Evolutionary conservation across 1,140 invertebrate genomes (phyloP), one percentile per base, ranked within the genome.

Genomic region (Gryon sp.): DNA sequence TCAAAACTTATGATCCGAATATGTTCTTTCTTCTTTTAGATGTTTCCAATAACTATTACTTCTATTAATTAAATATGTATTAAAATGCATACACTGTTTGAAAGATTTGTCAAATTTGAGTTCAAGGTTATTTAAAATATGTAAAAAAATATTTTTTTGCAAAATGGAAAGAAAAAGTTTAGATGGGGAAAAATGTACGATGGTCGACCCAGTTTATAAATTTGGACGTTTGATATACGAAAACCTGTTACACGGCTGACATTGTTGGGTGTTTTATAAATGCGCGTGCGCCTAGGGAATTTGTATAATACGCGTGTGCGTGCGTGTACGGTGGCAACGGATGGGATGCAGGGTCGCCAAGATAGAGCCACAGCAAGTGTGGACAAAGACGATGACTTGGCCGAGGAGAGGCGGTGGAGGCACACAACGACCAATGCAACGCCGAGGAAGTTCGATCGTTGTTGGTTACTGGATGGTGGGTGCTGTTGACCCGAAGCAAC

Each of bases 401-500:
- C n/a, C n/a, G n/a, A n/a, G n/a, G n/a, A n/a, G n/a, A n/a, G n/a
- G n/a, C n/a, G n/a, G n/a, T n/a, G n/a, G n/a, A n/a, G n/a, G n/a
- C n/a, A n/a, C n/a, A n/a, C n/a, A n/a, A n/a, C n/a, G n/a, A n/a
- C n/a, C n/a, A n/a, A n/a, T n/a, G n/a, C n/a, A n/a, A n/a, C n/a
- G n/a, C n/a, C 16, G 15, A 43, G 53, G 22, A 43, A 43, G 24
- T 57, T 43, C 38, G 38, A 32, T 19, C 34, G 53, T 5, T 16
- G n/a, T n/a, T n/a, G n/a, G n/a, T n/a, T n/a, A n/a, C n/a, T n/a
- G n/a, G n/a, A n/a, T 15, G n/a, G 26, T 15, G 22, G 52, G 14
- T 57, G 36, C 24, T 57, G 53, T 43, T 57, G 38, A 41, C 34
- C 52, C 52, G 20, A 50, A 32, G 45, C 12, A n/a, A n/a, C n/a